Evolutionary conservation across 2,888 invertebrate genomes (phyloP), one percentile per base, ranked within the genome.

Genomic region (Lottia gigantea): DNA sequence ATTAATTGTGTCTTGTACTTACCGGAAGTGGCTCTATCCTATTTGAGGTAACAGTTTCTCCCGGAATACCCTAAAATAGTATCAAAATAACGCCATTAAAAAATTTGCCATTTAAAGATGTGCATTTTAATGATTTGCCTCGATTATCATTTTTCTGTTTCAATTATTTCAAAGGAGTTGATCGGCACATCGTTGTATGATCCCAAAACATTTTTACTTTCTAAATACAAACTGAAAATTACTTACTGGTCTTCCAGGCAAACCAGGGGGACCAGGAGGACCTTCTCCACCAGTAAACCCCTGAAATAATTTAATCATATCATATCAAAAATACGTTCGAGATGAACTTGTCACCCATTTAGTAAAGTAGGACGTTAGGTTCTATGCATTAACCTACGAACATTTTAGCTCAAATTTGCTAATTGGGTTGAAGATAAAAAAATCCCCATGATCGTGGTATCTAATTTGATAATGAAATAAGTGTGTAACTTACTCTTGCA

Each of bases 241-340:
- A 69, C 65, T 8, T 61, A 64, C 70, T 12, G 61, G 70, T 45
- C 65, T 46, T 6, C 82, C 82, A 7, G 79, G 71, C 25, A 14
- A n/a, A 45, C 80, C 80, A 0, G 75, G 73, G 16, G 77, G 72
- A 7, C 82, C 82, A 11, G 78, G 73, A 1, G 62, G 68, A 45
- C 82, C 82, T 0, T 71, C 66, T 12, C 73, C 62, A 3, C 82
- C 82, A 8, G 70, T 66, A 46, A 70, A 45, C 4, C 82, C 82
- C 55, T 55, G 14, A 23, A 55, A 23, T 23, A 46, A 67, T 40
- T 1, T 40, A 4, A 6, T 8, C 6, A 40, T 40, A 40, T 40
- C 11, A 40, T 40, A 11, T n/a, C n/a, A n/a, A n/a, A n/a, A n/a
- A n/a, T n/a, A n/a, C n/a, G n/a, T n/a, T n/a, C n/a, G n/a, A n/a